Evolutionary conservation across 2,113 vertebrate genomes (phyloP).

Genomic region (Reinhardtius hippoglossoides): DNA sequence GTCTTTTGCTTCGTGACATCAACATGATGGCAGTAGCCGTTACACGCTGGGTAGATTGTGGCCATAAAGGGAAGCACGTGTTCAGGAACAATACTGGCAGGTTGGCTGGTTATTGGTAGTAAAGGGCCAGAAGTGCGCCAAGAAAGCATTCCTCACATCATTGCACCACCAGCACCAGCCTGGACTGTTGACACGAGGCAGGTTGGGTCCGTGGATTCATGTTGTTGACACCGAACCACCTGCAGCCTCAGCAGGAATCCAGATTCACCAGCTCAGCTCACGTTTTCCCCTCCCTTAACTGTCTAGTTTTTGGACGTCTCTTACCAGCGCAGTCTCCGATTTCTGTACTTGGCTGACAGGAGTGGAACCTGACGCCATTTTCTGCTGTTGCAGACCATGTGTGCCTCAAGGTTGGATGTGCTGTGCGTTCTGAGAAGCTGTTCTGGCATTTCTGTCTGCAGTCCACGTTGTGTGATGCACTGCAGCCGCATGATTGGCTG

Average conservation of each 20-base stretch:
- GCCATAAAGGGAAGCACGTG: neutral
- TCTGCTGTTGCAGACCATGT: neutral
- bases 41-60: neutral
- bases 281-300: neutral
- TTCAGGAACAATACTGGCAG: neutral
- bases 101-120: neutral
- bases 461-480: neutral
- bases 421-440: neutral
- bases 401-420: neutral
- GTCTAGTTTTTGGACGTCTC: neutral
- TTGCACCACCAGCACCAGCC: neutral
- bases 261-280: neutral
- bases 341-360: neutral
- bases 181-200: neutral
- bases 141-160: neutral
- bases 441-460: neutral
- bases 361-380: neutral
- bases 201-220: neutral
- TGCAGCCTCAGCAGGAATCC: neutral
- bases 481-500: neutral
- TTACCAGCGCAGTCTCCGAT: neutral
- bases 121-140: neutral
- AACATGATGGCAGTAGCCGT: neutral
- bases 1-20: neutral
- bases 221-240: neutral